Percentiles rank a stretch among this genome's conserved stretches.
Conservation (phyloP, 2,888 invertebrate species). For the Phragmatobia fuliginosa region DNA sequence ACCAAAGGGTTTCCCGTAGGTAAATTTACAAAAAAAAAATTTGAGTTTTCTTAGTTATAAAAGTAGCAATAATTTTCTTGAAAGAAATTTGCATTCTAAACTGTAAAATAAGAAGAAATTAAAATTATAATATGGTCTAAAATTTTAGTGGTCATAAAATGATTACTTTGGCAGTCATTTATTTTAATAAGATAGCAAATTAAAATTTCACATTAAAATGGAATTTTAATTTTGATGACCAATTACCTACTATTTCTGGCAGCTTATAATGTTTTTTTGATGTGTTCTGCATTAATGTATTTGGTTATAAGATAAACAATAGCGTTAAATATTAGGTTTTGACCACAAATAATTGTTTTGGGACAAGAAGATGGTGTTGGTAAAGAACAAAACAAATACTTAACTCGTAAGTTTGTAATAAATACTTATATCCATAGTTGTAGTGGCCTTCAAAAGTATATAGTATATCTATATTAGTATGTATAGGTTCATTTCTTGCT, state of each 20-base stretch:
- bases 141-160: background rate
- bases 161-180: too few species aligned
- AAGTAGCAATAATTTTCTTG: background rate
- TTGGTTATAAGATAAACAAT: background rate
- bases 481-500: conserved; percentile 57
- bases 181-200: too few species aligned
- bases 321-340: background rate
- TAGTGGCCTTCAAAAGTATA: conserved; percentile 56
- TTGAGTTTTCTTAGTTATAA: background rate
- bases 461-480: conserved; percentile 33
- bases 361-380: background rate
- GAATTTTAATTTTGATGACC: too few species aligned
- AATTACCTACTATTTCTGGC: too few species aligned
- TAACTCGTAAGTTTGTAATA: background rate
- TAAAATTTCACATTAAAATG: too few species aligned
- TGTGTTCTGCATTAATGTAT: background rate
- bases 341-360: background rate
- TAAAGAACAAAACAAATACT: conserved; percentile 2
- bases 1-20: too few species aligned
- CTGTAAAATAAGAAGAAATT: background rate
- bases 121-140: background rate
- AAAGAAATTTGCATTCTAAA: background rate
- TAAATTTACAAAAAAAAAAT: too few species aligned
- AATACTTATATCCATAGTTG: conserved; percentile 34
- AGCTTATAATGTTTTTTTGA: too few species aligned